Evolutionary conservation across 2,888 invertebrate species (phyloP).

Genomic region (Agrotis ipsilon): DNA sequence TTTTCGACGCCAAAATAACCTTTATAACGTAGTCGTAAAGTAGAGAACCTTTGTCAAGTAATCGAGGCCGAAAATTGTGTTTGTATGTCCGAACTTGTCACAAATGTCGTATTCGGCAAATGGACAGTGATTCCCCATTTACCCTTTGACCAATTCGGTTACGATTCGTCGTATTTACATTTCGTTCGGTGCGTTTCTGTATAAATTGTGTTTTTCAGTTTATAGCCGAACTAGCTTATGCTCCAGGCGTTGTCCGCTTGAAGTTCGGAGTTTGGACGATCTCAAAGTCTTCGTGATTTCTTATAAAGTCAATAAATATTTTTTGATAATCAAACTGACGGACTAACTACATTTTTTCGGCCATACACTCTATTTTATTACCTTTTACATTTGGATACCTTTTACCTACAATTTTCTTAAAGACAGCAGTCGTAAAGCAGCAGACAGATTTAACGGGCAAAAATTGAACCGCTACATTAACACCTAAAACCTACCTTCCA

Average conservation of each 20-base stretch:
- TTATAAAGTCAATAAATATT: too few species aligned
- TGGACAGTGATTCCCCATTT: conserved; percentile 81
- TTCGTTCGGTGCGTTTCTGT: conserved; percentile 68
- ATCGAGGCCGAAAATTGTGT: conserved; percentile 42
- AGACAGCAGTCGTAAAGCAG: not conserved
- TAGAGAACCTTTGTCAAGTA: conserved; percentile 39
- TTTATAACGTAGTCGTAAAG: conserved; percentile 51
- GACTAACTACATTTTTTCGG: too few species aligned
- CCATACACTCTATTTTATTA: too few species aligned
- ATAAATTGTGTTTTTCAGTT: conserved; percentile 74
- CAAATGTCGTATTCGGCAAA: conserved; percentile 76
- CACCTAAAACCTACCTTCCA: conserved; percentile 1
- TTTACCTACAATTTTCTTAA: not conserved
- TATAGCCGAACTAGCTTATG: conserved; percentile 64
- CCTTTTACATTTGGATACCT: too few species aligned
- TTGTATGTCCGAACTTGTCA: conserved; percentile 71
- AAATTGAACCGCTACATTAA: not conserved
- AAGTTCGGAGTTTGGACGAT: too few species aligned
- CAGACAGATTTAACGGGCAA: not conserved
- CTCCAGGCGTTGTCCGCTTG: not conserved
- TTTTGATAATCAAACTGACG: too few species aligned
- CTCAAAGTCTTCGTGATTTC: too few species aligned
- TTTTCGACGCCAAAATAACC: conserved; percentile 60
- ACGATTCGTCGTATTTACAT: conserved; percentile 78
- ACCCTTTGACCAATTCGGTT: conserved; percentile 82